phyloP scores from a whole-genome alignment of 1,140 invertebrate species.

The Aphaenogaster rudis region DNA sequence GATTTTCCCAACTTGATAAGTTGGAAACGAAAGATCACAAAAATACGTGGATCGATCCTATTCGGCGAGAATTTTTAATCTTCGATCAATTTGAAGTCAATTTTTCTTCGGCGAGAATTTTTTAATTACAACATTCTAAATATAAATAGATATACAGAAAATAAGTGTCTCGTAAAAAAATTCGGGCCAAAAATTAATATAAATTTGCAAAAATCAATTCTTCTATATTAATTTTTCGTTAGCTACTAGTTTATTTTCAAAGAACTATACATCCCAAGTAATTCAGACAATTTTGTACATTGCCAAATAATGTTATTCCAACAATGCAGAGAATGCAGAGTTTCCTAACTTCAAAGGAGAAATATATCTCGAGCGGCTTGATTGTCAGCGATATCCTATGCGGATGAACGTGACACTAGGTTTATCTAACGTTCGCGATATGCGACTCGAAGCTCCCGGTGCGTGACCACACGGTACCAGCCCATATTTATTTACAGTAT shows the following conservation, averaged over 20 bases:
- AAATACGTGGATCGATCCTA: background rate
- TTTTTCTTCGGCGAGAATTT: background rate
- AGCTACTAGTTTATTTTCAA: background rate
- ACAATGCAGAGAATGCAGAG: background rate
- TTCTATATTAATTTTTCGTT: background rate
- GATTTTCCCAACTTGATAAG: slow-evolving; percentile 24
- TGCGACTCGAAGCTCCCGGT: slow-evolving; percentile 45
- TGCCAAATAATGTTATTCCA: background rate
- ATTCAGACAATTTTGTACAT: background rate
- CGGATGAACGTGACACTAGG: slow-evolving; percentile 35
- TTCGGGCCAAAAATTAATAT: background rate
- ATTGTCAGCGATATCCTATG: slow-evolving; percentile 7
- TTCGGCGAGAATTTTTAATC: background rate
- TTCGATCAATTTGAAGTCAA: background rate
- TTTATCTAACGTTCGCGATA: slow-evolving; percentile 56
- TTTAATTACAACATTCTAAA: background rate
- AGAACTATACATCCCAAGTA: background rate
- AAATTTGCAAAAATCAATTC: background rate
- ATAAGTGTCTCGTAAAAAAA: background rate
- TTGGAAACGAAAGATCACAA: background rate
- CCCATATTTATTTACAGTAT: slow-evolving; percentile 68
- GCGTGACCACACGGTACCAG: slow-evolving; percentile 65
- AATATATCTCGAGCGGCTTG: slow-evolving; percentile 32
- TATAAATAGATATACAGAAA: background rate
- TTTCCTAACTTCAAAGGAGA: slow-evolving; percentile 1